Conservation (phyloP, 2,113 vertebrate genomes). For the Gallinago undulata region DNA sequence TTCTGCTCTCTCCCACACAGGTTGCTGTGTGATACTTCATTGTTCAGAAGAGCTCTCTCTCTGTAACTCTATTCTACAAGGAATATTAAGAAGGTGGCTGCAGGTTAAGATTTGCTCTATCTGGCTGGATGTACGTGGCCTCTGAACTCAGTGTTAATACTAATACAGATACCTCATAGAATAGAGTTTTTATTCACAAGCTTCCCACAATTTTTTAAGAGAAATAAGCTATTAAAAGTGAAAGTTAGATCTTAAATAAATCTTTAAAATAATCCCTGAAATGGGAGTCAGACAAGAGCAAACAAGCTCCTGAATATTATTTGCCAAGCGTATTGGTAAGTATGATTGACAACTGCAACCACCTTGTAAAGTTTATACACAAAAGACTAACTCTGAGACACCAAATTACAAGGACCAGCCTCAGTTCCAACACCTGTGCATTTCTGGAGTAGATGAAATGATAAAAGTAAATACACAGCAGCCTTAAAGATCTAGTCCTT, state of each 20-base stretch:
- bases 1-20: background rate
- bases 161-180: background rate
- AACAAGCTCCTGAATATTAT: background rate
- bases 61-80: background rate
- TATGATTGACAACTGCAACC: background rate
- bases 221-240: background rate
- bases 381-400: background rate
- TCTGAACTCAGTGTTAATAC: background rate
- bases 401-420: background rate
- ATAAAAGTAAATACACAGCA: background rate
- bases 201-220: background rate
- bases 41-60: background rate
- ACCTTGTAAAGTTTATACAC: background rate
- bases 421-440: background rate
- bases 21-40: background rate
- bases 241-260: background rate
- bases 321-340: background rate
- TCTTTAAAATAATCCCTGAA: background rate
- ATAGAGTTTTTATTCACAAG: background rate
- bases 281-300: background rate
- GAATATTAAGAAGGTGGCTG: background rate
- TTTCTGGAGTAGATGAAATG: background rate
- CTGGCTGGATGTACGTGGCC: background rate
- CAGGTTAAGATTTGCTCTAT: background rate
- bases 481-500: background rate